phyloP scores from a whole-genome alignment of 2,113 vertebrate genomes.

The Seriola aureovittata region DNA sequence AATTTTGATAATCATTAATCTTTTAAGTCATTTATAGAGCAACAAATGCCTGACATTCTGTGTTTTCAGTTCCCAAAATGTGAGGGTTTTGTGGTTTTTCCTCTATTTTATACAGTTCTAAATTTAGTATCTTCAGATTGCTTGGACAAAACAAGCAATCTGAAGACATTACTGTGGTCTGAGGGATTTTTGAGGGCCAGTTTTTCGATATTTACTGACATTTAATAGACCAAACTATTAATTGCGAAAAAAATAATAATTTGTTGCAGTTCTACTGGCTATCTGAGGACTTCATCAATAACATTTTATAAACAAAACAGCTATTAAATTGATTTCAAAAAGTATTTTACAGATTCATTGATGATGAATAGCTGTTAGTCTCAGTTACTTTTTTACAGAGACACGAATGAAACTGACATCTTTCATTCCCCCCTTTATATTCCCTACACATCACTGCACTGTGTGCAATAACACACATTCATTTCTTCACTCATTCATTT shows the following conservation, averaged over 20 bases:
- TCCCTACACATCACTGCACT: neutral
- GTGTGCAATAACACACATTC: slow-evolving; percentile 34
- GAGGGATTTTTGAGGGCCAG: neutral
- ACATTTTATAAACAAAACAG: neutral
- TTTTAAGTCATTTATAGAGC: neutral
- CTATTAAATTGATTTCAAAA: neutral
- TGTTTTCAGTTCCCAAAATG: neutral
- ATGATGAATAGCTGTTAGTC: neutral
- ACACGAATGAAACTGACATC: neutral
- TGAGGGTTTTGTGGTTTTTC: neutral
- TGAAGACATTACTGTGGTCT: neutral
- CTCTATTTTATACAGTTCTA: neutral
- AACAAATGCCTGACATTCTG: neutral
- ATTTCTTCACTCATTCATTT: slow-evolving; percentile 40
- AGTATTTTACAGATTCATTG: neutral
- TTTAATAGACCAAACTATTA: neutral
- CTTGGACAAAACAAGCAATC: neutral
- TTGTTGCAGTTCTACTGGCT: neutral
- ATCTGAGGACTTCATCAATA: neutral
- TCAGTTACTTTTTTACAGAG: neutral
- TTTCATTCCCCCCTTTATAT: neutral
- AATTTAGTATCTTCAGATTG: neutral
- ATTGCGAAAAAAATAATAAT: neutral
- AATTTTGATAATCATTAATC: neutral
- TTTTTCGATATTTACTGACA: neutral